A percentile compares a stretch with the other conserved stretches of the same genome.
Evolutionary conservation across 2,888 invertebrate species (phyloP).

Genomic region (Hyppa rectilinea): DNA sequence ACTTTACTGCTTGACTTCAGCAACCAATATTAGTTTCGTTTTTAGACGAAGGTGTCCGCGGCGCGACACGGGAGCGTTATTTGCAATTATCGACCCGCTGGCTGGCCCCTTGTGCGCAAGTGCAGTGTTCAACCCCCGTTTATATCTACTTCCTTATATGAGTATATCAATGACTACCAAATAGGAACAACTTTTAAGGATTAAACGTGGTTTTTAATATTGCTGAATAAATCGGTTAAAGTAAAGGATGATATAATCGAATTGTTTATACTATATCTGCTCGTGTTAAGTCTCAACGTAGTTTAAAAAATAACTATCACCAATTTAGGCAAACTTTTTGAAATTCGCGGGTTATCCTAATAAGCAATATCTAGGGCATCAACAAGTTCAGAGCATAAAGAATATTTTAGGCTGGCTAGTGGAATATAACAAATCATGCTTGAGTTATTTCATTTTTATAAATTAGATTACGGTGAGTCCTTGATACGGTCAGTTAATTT

Average conservation of each 20-base stretch:
- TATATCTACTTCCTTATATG: neutral
- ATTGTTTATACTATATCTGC: neutral
- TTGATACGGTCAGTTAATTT: too few relatives aligned
- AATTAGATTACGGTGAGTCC: too few relatives aligned
- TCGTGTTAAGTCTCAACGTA: neutral
- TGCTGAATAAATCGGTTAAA: neutral
- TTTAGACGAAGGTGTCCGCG: conserved; percentile 21
- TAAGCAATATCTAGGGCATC: neutral
- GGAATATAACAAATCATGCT: neutral
- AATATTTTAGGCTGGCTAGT: too few relatives aligned
- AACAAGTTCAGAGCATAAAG: too few relatives aligned
- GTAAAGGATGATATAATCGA: neutral
- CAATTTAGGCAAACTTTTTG: too few relatives aligned
- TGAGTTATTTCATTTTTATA: too few relatives aligned
- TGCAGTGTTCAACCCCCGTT: conserved; percentile 15
- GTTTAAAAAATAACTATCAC: too few relatives aligned
- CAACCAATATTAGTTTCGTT: neutral
- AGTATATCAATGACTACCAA: neutral
- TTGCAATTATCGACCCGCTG: conserved; percentile 39
- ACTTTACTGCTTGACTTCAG: neutral
- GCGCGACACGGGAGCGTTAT: conserved; percentile 4
- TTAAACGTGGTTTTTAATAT: neutral
- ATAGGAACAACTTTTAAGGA: neutral
- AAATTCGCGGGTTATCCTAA: too few relatives aligned
- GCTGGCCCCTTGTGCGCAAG: conserved; percentile 37